These are phyloP conservation scores for Rhagoletis pomonella DNA, from an alignment of 1,140 invertebrate species.

Conservation along the genomic window DNA sequence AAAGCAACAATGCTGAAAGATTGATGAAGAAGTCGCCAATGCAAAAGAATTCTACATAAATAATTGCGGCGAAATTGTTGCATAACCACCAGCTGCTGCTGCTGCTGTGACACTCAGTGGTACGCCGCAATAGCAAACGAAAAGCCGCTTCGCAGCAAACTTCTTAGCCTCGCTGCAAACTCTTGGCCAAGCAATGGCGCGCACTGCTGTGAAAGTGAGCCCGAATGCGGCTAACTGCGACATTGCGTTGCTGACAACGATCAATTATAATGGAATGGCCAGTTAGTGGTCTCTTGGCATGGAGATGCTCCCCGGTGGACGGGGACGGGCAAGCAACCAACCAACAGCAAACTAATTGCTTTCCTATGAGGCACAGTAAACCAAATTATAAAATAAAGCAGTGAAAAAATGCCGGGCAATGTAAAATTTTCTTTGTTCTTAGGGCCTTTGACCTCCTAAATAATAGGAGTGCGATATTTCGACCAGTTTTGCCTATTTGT, in stretches of 20 bases:
- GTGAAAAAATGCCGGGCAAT: neutral
- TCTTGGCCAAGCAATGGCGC: neutral
- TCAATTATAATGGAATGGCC: neutral
- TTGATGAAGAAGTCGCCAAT: slow-evolving; percentile 36
- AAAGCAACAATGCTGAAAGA: neutral
- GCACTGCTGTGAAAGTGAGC: neutral
- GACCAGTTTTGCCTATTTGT: no score
- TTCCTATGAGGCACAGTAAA: neutral
- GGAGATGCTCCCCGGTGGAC: neutral
- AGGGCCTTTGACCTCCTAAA: no score
- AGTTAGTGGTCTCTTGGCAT: neutral
- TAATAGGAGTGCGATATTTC: no score
- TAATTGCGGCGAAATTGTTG: neutral
- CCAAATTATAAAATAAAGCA: neutral
- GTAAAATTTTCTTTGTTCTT: no score
- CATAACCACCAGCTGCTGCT: slow-evolving; percentile 20
- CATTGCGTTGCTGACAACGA: neutral
- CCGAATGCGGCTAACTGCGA: neutral
- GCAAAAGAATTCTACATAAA: slow-evolving; percentile 25
- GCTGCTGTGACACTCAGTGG: neutral
- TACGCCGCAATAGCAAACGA: neutral
- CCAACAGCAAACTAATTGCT: neutral
- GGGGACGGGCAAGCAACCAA: neutral
- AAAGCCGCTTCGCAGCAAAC: neutral
- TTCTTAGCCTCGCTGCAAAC: no score